Evolutionary conservation across 2,797 vertebrate species (phyloP), one percentile per base, ranked within the genome.

Genomic region (Cygnus olor): DNA sequence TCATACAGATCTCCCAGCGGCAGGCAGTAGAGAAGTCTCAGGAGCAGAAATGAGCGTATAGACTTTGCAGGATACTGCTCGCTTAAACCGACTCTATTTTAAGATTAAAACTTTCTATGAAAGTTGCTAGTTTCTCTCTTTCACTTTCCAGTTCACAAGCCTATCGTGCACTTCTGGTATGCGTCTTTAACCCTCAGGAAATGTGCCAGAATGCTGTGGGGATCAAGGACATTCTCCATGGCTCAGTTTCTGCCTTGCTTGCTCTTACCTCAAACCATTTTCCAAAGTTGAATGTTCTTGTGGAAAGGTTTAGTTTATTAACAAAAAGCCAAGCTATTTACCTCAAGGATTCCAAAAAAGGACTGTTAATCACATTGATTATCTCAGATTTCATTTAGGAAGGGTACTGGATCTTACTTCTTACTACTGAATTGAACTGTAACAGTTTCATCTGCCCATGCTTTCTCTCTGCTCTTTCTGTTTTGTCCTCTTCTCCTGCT

Each of bases 241-340:
- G 57, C 68, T 82, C 78, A 20, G 36, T 60, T 95, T 76, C 71
- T 82, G 71, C 40, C 32, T 85, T 64, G 47, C 32, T 92, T 80
- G 53, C n/a, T 95, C 69, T 89, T 68, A 80, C 61, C n/a, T 82
- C 84, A 93, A 93, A 80, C 57, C 6, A n/a, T 87, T 94, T 94
- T 88, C 85, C 87, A 34, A 91, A 81, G 63, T 64, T 68, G 88
- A 87, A 87, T 11, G 3, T 85, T 94, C 81, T 85, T 91, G 74
- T 84, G 81, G 71, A 25, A 84, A 83, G 11, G 10, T 64, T 90
- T 83, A 53, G 18, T 40, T 49, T 24, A 49, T 49, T 49, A 49
- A 49, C 22, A 24, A 24, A 24, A 49, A 49, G 9, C 20, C 2
- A 17, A 93, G 44, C 22, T 87, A 44, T 74, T 89, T 81, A 92